Evolutionary conservation across 2,797 vertebrate genomes (phyloP).

Genomic region (Poecilia gillii): DNA sequence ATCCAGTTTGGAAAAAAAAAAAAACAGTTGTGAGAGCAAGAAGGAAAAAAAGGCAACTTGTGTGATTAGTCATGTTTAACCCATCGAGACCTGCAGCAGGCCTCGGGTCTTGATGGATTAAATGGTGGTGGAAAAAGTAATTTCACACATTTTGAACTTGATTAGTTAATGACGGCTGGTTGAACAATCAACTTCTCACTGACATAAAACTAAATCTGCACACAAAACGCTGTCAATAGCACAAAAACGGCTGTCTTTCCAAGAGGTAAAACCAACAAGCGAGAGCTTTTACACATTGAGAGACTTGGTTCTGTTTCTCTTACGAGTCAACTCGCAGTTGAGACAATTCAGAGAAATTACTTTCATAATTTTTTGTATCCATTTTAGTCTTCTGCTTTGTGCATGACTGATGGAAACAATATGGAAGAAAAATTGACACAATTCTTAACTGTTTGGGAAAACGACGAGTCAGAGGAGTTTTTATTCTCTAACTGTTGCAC

Average conservation of each 20-base stretch:
- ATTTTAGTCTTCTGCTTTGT: constrained; percentile 27
- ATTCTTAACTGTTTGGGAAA: neutral
- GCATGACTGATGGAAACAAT: neutral
- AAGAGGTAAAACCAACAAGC: neutral
- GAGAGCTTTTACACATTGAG: neutral
- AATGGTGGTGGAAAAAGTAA: constrained; percentile 4
- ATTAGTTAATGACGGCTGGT: constrained; percentile 2
- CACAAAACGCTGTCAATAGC: neutral
- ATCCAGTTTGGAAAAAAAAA: neutral
- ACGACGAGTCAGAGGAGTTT: neutral
- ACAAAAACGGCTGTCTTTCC: neutral
- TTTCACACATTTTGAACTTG: constrained; percentile 12
- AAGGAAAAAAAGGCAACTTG: neutral
- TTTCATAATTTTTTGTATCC: constrained; percentile 44
- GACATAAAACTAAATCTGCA: neutral
- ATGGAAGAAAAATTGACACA: neutral
- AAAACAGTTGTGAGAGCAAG: neutral
- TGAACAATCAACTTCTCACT: neutral
- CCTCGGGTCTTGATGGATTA: constrained; percentile 3
- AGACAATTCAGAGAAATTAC: constrained; percentile 68
- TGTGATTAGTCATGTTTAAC: constrained; percentile 4
- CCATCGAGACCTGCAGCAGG: neutral
- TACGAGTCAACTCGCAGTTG: constrained; percentile 45
- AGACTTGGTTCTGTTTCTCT: constrained; percentile 38
- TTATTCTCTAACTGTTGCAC: neutral